Evolutionary conservation across 2,888 invertebrate species (phyloP).

Genomic region (Diabrotica balteata): DNA sequence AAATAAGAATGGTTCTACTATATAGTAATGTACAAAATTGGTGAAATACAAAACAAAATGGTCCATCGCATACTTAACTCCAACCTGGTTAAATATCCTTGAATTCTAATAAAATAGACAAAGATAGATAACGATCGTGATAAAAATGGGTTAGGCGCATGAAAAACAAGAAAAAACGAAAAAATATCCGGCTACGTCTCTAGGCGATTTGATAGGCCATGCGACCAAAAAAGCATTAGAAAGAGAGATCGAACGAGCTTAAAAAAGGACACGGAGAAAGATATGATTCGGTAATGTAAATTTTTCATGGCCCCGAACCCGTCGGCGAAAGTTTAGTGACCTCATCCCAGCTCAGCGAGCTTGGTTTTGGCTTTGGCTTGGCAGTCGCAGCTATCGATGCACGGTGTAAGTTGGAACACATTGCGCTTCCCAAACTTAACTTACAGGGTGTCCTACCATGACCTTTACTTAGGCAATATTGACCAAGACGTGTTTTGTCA

Average conservation of each 20-base stretch:
- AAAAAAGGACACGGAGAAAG: slow-evolving; percentile 2
- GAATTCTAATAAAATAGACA: slow-evolving; percentile 13
- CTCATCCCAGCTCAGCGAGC: slow-evolving; percentile 44
- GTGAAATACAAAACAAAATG: background rate
- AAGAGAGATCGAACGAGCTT: slow-evolving; percentile 5
- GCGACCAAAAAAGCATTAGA: slow-evolving; percentile 8
- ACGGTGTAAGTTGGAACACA: slow-evolving; percentile 16
- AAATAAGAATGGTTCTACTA: too few species aligned
- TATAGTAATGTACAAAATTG: too few species aligned
- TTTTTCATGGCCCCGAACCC: slow-evolving; percentile 52
- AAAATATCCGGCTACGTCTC: slow-evolving; percentile 13
- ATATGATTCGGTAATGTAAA: slow-evolving; percentile 37
- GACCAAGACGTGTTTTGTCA: too few species aligned
- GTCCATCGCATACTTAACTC: background rate
- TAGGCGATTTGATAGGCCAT: slow-evolving; percentile 11
- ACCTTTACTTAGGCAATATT: background rate
- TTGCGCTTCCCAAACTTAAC: slow-evolving; percentile 4
- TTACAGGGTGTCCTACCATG: slow-evolving; percentile 9
- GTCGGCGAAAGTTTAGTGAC: slow-evolving; percentile 53
- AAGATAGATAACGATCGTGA: slow-evolving; percentile 8
- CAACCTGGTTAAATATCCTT: background rate
- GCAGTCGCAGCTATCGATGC: slow-evolving; percentile 5
- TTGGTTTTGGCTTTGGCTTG: slow-evolving; percentile 15
- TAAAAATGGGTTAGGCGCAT: slow-evolving; percentile 16
- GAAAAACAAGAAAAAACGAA: slow-evolving; percentile 8